These are phyloP conservation scores for Nibea albiflora DNA, from an alignment of 2,113 vertebrate genomes.

Conservation along the genomic window DNA sequence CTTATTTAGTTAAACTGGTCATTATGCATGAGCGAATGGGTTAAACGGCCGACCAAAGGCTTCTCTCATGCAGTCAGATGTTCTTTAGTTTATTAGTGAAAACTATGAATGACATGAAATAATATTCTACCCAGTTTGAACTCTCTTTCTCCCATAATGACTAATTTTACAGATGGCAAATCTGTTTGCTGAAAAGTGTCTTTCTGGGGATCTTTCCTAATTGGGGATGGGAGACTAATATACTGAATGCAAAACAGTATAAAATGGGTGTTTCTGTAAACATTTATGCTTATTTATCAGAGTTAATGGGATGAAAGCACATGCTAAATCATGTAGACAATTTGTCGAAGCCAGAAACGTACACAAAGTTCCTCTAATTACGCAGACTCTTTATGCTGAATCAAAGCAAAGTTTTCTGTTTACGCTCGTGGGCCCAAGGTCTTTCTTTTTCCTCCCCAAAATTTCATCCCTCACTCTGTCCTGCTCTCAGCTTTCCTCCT, in stretches of 20 bases:
- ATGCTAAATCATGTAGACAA: constrained; percentile 17
- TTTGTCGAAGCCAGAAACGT: constrained; percentile 3
- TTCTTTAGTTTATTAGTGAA: not conserved
- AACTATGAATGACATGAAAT: not conserved
- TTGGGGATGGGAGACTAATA: not conserved
- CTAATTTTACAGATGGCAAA: not conserved
- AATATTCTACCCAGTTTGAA: not conserved
- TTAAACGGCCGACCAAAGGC: not conserved
- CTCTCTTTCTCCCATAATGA: not conserved
- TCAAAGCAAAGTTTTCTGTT: constrained; percentile 37
- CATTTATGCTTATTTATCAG: constrained; percentile 3
- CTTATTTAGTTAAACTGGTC: not conserved
- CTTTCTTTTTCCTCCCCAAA: constrained; percentile 13
- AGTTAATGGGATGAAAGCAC: constrained; percentile 3
- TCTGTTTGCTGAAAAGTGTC: not conserved
- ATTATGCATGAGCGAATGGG: not conserved
- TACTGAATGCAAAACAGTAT: not conserved
- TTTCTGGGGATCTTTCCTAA: not conserved
- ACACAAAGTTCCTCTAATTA: not conserved
- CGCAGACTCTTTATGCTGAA: not conserved
- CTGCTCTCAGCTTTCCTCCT: constrained; percentile 51
- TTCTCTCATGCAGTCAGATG: not conserved
- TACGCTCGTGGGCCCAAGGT: not conserved
- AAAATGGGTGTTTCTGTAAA: not conserved
- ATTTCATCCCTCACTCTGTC: not conserved